A percentile compares a stretch with the other conserved stretches of the same genome.
Conservation (phyloP, 2,888 invertebrate genomes). For the Meloe dianella region DNA sequence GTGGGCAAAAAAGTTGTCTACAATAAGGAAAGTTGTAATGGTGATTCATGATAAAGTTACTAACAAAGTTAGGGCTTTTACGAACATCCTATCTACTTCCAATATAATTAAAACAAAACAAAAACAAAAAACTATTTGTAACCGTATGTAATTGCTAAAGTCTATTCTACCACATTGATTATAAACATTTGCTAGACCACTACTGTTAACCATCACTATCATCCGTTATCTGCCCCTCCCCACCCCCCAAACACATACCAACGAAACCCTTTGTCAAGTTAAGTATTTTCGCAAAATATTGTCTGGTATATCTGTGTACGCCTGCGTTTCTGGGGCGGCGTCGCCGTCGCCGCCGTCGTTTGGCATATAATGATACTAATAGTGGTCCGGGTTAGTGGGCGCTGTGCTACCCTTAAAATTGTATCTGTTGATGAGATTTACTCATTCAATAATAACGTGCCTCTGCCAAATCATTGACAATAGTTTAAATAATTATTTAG, state of each 20-base stretch:
- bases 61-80: too few species aligned
- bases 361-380: not conserved
- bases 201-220: not conserved
- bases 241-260: too few species aligned
- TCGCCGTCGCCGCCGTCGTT: not conserved
- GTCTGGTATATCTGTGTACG: not conserved
- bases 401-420: not conserved
- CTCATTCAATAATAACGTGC: not conserved
- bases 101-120: too few species aligned
- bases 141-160: too few species aligned
- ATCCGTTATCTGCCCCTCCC: not conserved
- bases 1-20: too few species aligned
- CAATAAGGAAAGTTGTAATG: too few species aligned
- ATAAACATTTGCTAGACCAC: too few species aligned
- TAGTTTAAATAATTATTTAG: not conserved
- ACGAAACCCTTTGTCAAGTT: not conserved
- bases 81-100: too few species aligned
- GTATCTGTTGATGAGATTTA: not conserved
- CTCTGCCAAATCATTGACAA: not conserved
- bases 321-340: slow-evolving; percentile 3
- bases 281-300: not conserved
- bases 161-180: too few species aligned
- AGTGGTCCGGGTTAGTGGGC: slow-evolving; percentile 1
- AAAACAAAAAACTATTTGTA: too few species aligned
- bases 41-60: too few species aligned